Evolutionary conservation across 2,113 vertebrate species (phyloP), one percentile per base, ranked within the genome.

Genomic region (Xenotilapia leptura): DNA sequence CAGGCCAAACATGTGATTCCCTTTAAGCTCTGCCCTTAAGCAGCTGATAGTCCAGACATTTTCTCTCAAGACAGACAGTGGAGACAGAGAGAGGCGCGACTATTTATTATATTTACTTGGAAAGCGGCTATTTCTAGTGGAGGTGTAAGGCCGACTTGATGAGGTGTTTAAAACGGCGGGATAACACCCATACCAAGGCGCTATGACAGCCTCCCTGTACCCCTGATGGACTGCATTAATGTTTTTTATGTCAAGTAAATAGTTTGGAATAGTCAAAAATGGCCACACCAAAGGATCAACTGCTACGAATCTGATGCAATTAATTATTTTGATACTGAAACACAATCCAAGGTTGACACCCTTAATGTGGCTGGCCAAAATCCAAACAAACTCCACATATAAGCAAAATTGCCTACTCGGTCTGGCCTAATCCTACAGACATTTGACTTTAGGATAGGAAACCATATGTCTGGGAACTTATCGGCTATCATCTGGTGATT

Each of bases 1-100:
- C 53, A 84, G 55, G 92, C 94, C 96, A 95, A 93, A 94, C 95
- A 95, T 95, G 88, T 95, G 95, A 95, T 94, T 95, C 90, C 68
- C 56, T 86, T 95, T 95, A 93, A 88, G 54, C 45, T 12, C 65
- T 28, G 75, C 73, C 54, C 77, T 70, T 79, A 80, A 91, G 88
- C 90, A 83, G 88, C 86, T 87, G 93, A 94, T 93, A 89, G 89
- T 58, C 84, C 92, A 84, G 79, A 86, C 42, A 42, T 26, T 80
- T 75, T 40, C 73, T 73, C 17, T 31, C 6, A 1, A 28, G 55
- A n/a, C 70, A 51, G 79, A 55, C 26, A 53, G 58, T 28, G 42
- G 51, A 86, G 80, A 70, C 53, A 49, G 82, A 73, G 82, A 23
- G 53, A 70, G 62, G 87, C 58, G 33, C 60, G 70, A 81, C 68